Percentiles rank a stretch among this genome's conserved stretches.
phyloP scores from a whole-genome alignment of 2,888 invertebrate species.

The Orthosia incerta region DNA sequence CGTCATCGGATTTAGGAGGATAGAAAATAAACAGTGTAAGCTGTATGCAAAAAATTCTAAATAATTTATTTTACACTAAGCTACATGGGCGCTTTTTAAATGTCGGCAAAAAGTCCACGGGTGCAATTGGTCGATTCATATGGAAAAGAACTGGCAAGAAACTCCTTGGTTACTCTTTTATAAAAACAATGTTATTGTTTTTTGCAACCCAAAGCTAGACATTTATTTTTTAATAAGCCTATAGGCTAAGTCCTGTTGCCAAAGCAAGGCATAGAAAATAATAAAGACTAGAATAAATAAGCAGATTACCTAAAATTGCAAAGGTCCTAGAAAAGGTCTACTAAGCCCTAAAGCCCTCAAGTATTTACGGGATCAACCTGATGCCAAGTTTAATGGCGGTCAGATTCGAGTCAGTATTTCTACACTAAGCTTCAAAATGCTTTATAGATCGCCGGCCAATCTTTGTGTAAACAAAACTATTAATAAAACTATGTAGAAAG shows the following conservation, averaged over 20 bases:
- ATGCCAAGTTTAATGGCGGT: constrained; percentile 16
- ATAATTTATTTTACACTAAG: no score
- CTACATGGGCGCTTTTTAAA: no score
- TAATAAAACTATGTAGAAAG: constrained; percentile 36
- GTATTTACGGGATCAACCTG: constrained; percentile 25
- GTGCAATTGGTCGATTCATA: no score
- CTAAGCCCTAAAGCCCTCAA: constrained; percentile 17
- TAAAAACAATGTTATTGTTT: no score
- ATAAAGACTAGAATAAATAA: constrained; percentile 15
- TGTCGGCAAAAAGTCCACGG: no score
- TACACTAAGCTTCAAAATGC: constrained; percentile 25
- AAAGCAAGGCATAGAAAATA: constrained; percentile 5
- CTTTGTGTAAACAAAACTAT: constrained; percentile 49
- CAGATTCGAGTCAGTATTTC: constrained; percentile 26
- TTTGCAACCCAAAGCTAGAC: neutral
- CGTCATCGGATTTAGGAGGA: neutral
- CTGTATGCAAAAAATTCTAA: no score
- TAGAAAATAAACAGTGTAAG: no score
- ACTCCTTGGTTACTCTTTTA: no score
- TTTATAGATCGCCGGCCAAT: constrained; percentile 36
- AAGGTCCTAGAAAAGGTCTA: constrained; percentile 12
- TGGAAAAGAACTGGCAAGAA: no score
- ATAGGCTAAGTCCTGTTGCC: neutral
- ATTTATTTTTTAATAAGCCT: neutral
- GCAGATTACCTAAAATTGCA: constrained; percentile 13